phyloP scores from a whole-genome alignment of 2,113 vertebrate genomes.

The Pomatorhinus ruficollis region DNA sequence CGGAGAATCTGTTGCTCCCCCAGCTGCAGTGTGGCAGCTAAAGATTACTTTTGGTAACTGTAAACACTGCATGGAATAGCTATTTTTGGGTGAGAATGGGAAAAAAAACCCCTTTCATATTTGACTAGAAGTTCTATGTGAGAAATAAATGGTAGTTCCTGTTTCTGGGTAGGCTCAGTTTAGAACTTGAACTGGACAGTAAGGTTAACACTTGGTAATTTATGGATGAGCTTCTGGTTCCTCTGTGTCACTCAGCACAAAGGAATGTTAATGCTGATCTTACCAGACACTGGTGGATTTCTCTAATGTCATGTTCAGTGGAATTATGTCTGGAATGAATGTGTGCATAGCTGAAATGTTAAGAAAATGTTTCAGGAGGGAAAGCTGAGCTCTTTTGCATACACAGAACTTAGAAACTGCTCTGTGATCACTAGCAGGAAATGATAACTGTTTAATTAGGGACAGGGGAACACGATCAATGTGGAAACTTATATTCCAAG shows the following conservation, averaged over 20 bases:
- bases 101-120: not conserved
- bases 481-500: not conserved
- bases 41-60: not conserved
- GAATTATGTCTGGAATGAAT: not conserved
- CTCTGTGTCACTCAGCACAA: not conserved
- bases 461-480: not conserved
- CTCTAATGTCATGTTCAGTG: not conserved
- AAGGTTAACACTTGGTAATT: not conserved
- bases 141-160: not conserved
- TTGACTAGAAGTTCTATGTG: not conserved
- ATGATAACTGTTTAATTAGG: not conserved
- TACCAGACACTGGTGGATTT: not conserved
- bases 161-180: not conserved
- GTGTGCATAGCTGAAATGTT: not conserved
- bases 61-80: not conserved
- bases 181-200: not conserved
- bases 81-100: not conserved
- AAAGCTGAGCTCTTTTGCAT: not conserved
- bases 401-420: not conserved
- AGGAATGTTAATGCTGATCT: not conserved
- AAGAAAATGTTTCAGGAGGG: not conserved
- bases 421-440: not conserved
- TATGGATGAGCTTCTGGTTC: not conserved
- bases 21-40: not conserved
- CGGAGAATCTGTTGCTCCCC: not conserved